Conservation (phyloP, 2,113 vertebrate species). For the Protobothrops mucrosquamatus region DNA sequence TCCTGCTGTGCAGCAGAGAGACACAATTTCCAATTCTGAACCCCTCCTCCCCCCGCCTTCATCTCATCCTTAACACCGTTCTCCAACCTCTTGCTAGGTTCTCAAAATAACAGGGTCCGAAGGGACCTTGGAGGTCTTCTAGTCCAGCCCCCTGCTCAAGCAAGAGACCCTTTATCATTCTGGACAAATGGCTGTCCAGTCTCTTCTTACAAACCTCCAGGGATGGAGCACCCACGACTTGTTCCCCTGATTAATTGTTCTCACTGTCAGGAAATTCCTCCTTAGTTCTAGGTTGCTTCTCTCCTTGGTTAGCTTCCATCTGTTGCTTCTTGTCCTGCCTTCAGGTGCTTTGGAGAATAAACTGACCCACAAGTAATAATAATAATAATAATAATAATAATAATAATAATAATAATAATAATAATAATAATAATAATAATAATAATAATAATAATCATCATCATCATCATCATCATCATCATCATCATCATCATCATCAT, state of each 20-base stretch:
- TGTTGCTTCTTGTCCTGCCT: rapidly evolving
- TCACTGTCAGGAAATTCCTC: neutral
- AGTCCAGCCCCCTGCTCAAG: neutral
- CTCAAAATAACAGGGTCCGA: neutral
- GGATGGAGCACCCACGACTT: neutral
- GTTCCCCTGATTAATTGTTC: neutral
- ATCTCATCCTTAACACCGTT: neutral
- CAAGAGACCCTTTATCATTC: neutral
- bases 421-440: no score
- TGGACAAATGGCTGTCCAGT: no score
- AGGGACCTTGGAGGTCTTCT: neutral
- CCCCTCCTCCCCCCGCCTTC: neutral
- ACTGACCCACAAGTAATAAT: no score
- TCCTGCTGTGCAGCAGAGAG: neutral
- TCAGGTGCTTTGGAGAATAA: neutral
- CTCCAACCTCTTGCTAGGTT: neutral
- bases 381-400: no score
- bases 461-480: no score
- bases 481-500: no score
- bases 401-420: no score
- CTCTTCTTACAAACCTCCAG: no score
- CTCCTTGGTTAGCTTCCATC: neutral
- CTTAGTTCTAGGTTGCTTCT: neutral
- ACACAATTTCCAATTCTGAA: neutral
- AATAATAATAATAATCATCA: no score